Percentiles rank a stretch among this genome's conserved stretches.
Evolutionary conservation across 2,113 vertebrate genomes (phyloP).

Genomic region (Hyperoodon ampullatus): DNA sequence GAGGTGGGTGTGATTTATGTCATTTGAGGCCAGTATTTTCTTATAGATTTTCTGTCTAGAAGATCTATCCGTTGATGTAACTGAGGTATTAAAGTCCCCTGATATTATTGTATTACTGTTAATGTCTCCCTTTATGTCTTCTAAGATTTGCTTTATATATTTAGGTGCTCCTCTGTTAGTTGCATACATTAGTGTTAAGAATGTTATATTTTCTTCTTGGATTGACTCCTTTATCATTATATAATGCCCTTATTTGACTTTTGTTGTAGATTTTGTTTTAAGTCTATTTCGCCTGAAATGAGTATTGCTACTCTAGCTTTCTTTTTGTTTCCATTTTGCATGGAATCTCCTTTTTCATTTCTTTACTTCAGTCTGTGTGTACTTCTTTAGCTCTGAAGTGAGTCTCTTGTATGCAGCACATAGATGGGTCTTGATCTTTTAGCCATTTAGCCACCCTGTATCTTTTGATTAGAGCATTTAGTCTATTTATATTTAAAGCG

Average conservation of each 20-base stretch:
- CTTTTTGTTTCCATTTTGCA: neutral
- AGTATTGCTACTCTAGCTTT: neutral
- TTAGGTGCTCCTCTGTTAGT: neutral
- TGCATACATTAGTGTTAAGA: neutral
- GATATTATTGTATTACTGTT: neutral
- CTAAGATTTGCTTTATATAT: neutral
- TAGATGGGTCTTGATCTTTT: neutral
- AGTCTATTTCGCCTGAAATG: neutral
- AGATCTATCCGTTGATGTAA: neutral
- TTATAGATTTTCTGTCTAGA: neutral
- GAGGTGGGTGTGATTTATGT: no score
- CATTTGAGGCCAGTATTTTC: neutral
- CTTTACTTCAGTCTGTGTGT: neutral
- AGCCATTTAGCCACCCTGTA: neutral
- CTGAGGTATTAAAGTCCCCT: neutral
- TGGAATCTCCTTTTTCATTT: neutral
- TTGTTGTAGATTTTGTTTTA: neutral
- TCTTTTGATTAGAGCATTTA: neutral
- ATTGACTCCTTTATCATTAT: neutral
- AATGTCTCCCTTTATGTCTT: neutral
- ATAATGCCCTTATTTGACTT: neutral
- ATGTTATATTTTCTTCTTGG: neutral
- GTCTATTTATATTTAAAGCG: neutral
- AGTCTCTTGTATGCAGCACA: neutral
- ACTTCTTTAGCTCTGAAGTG: neutral